Conservation (phyloP, 35 echinoderm and acorn worm species). For the Strongylocentrotus purpuratus region DNA sequence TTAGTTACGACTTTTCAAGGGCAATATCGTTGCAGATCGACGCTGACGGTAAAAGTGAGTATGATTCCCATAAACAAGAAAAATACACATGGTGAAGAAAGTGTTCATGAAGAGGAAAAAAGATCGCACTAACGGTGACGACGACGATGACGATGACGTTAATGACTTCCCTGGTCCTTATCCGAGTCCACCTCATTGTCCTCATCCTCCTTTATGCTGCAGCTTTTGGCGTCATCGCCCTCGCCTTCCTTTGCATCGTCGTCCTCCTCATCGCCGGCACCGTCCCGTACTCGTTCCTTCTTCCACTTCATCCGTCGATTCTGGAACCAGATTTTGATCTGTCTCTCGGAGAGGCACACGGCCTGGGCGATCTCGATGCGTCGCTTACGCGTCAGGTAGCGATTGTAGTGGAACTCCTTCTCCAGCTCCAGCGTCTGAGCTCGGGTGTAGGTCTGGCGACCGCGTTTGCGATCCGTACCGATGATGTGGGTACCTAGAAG, state of each 20-base stretch:
- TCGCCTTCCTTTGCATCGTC: conserved; percentile 13
- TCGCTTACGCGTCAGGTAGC: conserved; percentile 85
- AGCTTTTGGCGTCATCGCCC: conserved; percentile 12
- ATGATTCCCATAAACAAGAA: neutral
- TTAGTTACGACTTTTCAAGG: neutral
- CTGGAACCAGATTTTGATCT: conserved; percentile 99
- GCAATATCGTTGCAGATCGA: neutral
- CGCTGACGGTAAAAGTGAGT: neutral
- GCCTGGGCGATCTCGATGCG: conserved; percentile 97
- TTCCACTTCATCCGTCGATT: conserved; percentile 99
- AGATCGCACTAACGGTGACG: neutral
- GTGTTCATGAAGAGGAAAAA: neutral
- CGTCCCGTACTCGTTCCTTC: conserved; percentile 79
- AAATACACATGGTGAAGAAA: neutral
- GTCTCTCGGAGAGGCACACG: conserved; percentile 84
- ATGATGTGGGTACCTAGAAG: conserved; percentile 82
- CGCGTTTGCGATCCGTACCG: conserved; percentile 89
- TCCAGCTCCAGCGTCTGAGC: conserved; percentile 94
- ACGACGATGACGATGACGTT: neutral
- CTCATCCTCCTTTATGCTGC: conserved; percentile 24
- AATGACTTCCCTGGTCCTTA: conserved; percentile 30
- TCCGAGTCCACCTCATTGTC: conserved; percentile 21
- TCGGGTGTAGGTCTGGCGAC: conserved; percentile 88
- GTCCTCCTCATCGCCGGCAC: neutral
- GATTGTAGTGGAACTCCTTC: conserved; percentile 98